Percentiles rank a stretch among this genome's conserved stretches.
Evolutionary conservation across 2,113 vertebrate species (phyloP).

Genomic region (Brienomyrus brachyistius): DNA sequence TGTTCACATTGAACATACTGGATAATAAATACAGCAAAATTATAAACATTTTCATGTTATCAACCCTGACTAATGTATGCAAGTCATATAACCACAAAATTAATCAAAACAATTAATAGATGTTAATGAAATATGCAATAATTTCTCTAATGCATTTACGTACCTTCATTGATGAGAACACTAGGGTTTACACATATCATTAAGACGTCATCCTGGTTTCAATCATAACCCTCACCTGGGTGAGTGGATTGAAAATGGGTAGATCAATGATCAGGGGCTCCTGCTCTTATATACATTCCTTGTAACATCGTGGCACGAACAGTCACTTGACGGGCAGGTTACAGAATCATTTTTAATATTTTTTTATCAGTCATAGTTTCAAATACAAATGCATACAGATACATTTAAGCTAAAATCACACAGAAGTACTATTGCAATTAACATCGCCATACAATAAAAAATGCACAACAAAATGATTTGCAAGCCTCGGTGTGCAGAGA

Average conservation of each 20-base stretch:
- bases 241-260: background rate
- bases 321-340: background rate
- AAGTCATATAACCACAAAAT: background rate
- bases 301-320: background rate
- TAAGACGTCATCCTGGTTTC: background rate
- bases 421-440: constrained; percentile 55
- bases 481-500: background rate
- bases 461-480: constrained; percentile 37
- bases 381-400: constrained; percentile 62
- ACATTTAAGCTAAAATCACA: constrained; percentile 63
- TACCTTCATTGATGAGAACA: background rate
- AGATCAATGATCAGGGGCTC: background rate
- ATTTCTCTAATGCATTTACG: background rate
- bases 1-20: background rate
- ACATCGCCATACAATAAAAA: constrained; percentile 58
- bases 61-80: background rate
- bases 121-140: background rate
- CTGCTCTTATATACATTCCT: background rate
- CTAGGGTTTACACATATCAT: background rate
- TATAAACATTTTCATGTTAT: background rate
- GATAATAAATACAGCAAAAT: background rate
- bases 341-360: constrained; percentile 47
- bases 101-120: background rate
- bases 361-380: constrained; percentile 50
- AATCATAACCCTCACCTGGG: background rate